Percentiles rank a stretch among this genome's conserved stretches.
Evolutionary conservation across 2,888 invertebrate species (phyloP).

Genomic region (Chymomyza procnemis): DNA sequence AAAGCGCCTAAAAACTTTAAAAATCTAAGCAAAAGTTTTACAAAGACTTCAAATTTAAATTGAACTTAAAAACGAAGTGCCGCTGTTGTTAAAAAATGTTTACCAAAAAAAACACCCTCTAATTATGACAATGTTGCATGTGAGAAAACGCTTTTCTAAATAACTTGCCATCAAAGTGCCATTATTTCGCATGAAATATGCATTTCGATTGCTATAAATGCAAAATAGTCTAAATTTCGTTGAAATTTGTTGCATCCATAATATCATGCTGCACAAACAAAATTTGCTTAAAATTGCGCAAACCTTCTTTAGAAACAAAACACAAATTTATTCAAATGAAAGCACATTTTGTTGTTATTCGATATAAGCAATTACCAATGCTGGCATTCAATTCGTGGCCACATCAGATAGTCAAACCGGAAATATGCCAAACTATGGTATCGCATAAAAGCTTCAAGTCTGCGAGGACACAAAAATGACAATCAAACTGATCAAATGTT

Average conservation of each 20-base stretch:
- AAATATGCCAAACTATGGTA: constrained; percentile 58
- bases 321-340: neutral
- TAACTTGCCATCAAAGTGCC: no score
- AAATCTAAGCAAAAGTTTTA: no score
- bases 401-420: constrained; percentile 50
- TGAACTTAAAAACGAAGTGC: no score
- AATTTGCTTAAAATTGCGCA: neutral
- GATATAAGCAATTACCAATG: neutral
- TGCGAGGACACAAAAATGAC: constrained; percentile 85
- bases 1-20: no score
- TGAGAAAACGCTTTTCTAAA: no score
- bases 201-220: neutral
- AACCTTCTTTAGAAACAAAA: no score
- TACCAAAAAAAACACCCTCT: no score
- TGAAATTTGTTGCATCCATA: neutral
- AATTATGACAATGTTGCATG: no score
- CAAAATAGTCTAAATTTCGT: neutral
- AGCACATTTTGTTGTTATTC: neutral
- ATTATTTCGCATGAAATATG: neutral
- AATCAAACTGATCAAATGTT: constrained; percentile 84
- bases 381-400: constrained; percentile 75
- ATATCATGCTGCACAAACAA: neutral
- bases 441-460: constrained; percentile 84
- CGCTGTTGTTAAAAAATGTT: no score
- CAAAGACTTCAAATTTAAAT: no score